A percentile compares a stretch with the other conserved stretches of the same genome.
Conservation (phyloP, 2,113 vertebrate genomes). For the Tenrec ecaudatus region DNA sequence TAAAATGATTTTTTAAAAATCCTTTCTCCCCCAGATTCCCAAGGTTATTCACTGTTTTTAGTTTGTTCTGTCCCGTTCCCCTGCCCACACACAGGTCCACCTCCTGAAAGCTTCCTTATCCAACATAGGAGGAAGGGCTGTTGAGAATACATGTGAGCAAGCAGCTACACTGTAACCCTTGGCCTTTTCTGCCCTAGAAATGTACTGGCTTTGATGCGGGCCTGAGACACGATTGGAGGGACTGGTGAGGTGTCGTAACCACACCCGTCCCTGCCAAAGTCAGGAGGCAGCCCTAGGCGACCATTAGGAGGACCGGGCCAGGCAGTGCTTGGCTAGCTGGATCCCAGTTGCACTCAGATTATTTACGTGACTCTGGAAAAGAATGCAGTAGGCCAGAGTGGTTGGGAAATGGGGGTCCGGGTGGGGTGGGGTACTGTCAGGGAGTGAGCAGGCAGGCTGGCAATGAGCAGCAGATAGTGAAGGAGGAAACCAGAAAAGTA, state of each 20-base stretch:
- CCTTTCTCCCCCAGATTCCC: not conserved
- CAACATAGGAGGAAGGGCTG: not conserved
- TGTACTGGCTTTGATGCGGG: conserved; percentile 32
- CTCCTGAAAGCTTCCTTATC: not conserved
- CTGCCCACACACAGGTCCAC: not conserved
- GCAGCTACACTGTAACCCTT: conserved; percentile 43
- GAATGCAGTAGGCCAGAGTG: conserved; percentile 34
- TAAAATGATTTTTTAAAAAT: too few species aligned
- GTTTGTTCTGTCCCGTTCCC: not conserved
- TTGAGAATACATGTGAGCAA: conserved; percentile 2
- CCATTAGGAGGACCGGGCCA: conserved; percentile 31
- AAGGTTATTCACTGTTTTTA: conserved; percentile 26
- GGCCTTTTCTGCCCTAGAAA: conserved; percentile 35
- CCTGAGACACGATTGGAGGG: conserved; percentile 15
- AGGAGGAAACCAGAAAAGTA: conserved; percentile 37
- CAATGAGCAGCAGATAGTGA: not conserved
- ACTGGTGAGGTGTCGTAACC: conserved; percentile 23
- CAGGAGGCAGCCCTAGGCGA: conserved; percentile 49
- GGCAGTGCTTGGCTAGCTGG: conserved; percentile 32
- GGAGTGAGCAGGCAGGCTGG: conserved; percentile 21
- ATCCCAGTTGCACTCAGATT: conserved; percentile 55
- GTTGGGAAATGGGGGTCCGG: not conserved
- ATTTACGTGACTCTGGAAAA: conserved; percentile 48
- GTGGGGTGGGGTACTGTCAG: not conserved
- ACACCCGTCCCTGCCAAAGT: not conserved